A percentile compares a stretch with the other conserved stretches of the same genome.
Evolutionary conservation across 2,888 invertebrate genomes (phyloP).

Genomic region (Acholoe squamosa): DNA sequence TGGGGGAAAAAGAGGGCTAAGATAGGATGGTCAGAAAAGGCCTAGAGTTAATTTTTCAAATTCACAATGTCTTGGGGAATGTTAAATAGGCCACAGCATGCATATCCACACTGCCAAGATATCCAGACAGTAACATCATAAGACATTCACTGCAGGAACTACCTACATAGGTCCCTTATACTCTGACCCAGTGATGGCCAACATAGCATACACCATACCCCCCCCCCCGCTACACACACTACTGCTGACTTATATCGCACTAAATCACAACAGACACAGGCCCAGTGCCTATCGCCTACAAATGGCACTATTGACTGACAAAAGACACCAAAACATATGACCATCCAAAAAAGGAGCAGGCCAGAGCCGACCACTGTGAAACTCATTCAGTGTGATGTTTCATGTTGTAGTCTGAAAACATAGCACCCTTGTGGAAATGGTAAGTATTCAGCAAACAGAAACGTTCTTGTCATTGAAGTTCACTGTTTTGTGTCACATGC

Average conservation of each 20-base stretch:
- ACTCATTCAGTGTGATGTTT: constrained; percentile 9
- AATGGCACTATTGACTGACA: constrained; percentile 55
- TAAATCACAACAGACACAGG: not conserved
- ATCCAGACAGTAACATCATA: not conserved
- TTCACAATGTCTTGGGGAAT: no score
- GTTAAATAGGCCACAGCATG: no score
- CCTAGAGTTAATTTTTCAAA: no score
- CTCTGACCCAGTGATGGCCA: not conserved
- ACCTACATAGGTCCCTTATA: not conserved
- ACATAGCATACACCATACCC: not conserved
- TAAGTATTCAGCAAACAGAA: not conserved
- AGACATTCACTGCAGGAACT: not conserved
- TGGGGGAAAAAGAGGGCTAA: not conserved
- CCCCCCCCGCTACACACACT: not conserved
- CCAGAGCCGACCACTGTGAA: not conserved
- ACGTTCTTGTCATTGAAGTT: not conserved
- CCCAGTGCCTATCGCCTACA: constrained; percentile 39
- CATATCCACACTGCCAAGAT: not conserved
- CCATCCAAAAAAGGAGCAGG: not conserved
- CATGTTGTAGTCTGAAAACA: not conserved
- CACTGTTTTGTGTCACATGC: not conserved
- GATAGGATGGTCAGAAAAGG: no score
- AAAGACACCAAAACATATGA: not conserved
- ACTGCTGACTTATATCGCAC: constrained; percentile 42
- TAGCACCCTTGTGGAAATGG: not conserved